Percentiles rank a stretch among this genome's conserved stretches.
phyloP scores from a whole-genome alignment of 2,797 vertebrate species.

The Podarcis lilfordi region DNA sequence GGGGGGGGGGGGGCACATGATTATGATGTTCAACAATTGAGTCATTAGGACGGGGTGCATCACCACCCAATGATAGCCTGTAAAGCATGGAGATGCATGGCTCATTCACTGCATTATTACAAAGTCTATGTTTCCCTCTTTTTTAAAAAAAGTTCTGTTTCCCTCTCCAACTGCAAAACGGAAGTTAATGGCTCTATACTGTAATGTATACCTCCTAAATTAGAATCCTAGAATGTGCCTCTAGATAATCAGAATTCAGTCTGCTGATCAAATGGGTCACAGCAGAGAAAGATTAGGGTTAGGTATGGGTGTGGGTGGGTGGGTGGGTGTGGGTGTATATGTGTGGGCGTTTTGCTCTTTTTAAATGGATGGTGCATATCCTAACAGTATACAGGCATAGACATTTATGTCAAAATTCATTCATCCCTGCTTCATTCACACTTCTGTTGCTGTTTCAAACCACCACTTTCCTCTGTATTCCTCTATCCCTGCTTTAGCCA shows the following conservation, averaged over 20 bases:
- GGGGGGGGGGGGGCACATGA: constrained; percentile 4
- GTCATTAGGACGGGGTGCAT: constrained; percentile 16
- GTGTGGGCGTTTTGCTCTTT: neutral
- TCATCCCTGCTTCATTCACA: no score
- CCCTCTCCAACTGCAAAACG: neutral
- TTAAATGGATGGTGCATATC: neutral
- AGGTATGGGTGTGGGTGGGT: no score
- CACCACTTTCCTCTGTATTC: no score
- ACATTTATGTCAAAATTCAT: neutral
- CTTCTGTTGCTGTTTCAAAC: no score
- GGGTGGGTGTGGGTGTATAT: no score
- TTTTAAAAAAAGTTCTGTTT: neutral
- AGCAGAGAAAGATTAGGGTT: neutral
- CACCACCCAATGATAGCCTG: constrained; percentile 5
- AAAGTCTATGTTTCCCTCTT: neutral
- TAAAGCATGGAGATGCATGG: neutral
- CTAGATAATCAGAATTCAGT: constrained; percentile 4
- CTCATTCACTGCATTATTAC: neutral
- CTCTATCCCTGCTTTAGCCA: no score
- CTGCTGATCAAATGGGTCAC: neutral
- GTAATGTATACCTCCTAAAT: neutral
- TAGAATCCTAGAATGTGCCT: neutral
- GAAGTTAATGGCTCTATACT: neutral
- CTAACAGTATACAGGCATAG: neutral
- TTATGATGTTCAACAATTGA: constrained; percentile 31